phyloP scores from a whole-genome alignment of 2,113 vertebrate species.

The Vidua chalybeata region DNA sequence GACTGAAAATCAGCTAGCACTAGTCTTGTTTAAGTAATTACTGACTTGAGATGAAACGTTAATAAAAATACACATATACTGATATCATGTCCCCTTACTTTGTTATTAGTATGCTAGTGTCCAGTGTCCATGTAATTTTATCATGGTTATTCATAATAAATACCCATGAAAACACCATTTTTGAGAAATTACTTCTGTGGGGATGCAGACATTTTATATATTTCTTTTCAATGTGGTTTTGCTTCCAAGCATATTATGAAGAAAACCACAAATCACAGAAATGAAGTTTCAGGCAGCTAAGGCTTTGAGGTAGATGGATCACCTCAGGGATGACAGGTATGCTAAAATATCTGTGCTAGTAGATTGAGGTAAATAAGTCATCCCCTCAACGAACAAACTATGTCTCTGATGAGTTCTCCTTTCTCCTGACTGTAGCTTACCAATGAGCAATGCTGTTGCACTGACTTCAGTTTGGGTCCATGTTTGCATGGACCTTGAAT shows the following conservation, averaged over 20 bases:
- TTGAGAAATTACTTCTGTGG: background rate
- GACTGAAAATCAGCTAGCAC: background rate
- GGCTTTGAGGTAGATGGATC: conserved; percentile 5
- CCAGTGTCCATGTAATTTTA: background rate
- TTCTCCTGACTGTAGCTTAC: background rate
- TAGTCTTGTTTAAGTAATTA: background rate
- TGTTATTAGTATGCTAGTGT: background rate
- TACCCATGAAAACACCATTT: background rate
- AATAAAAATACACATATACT: background rate
- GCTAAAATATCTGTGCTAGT: background rate
- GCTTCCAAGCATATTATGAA: background rate
- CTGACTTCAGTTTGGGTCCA: background rate
- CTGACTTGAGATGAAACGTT: background rate
- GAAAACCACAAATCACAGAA: conserved; percentile 10
- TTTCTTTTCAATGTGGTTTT: conserved; percentile 5
- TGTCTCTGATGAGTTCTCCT: background rate
- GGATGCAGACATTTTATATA: background rate
- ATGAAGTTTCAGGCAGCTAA: background rate
- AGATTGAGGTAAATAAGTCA: background rate
- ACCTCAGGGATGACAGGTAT: background rate
- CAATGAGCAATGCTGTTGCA: background rate
- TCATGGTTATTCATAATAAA: background rate
- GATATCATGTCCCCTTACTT: background rate
- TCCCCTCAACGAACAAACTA: background rate
- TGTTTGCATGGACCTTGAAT: background rate